These are phyloP conservation scores for Hydrocynus forskahlii DNA, from an alignment of 2,797 vertebrate species.

Conservation along the genomic window DNA sequence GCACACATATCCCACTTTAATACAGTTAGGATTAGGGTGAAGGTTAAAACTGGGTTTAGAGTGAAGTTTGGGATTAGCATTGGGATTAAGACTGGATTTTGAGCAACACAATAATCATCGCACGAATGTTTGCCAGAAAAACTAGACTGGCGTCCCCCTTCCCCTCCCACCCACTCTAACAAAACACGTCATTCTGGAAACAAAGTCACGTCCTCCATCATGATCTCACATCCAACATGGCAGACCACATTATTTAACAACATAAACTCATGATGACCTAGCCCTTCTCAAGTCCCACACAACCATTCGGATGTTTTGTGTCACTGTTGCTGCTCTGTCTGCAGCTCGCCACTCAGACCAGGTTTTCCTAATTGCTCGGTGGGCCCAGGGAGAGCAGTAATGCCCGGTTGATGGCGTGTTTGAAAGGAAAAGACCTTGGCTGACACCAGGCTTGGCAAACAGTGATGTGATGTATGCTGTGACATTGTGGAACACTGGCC, in stretches of 20 bases:
- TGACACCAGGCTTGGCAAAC: conserved; percentile 43
- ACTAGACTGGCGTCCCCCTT: not conserved
- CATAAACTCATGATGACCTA: conserved; percentile 48
- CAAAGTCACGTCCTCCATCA: conserved; percentile 35
- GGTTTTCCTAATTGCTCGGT: conserved; percentile 50
- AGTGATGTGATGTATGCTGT: conserved; percentile 47
- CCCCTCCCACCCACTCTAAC: not conserved
- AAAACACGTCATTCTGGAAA: conserved; percentile 34
- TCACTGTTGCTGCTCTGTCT: conserved; percentile 53
- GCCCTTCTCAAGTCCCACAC: conserved; percentile 40
- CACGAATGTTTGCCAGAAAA: not conserved
- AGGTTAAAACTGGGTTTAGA: not conserved
- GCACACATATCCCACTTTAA: not conserved
- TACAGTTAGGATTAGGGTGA: not conserved
- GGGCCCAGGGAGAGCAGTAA: conserved; percentile 29
- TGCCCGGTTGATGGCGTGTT: conserved; percentile 43
- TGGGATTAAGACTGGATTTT: conserved; percentile 10
- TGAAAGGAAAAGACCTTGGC: conserved; percentile 48
- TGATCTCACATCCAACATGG: conserved; percentile 45
- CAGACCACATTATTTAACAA: conserved; percentile 49
- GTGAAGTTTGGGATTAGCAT: not conserved
- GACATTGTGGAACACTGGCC: conserved; percentile 45
- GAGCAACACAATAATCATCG: not conserved
- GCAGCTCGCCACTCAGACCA: conserved; percentile 28
- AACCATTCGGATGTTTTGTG: conserved; percentile 51